Percentiles rank a stretch among this genome's conserved stretches.
Conservation (phyloP, 2,797 vertebrate species). For the Nothura maculosa region DNA sequence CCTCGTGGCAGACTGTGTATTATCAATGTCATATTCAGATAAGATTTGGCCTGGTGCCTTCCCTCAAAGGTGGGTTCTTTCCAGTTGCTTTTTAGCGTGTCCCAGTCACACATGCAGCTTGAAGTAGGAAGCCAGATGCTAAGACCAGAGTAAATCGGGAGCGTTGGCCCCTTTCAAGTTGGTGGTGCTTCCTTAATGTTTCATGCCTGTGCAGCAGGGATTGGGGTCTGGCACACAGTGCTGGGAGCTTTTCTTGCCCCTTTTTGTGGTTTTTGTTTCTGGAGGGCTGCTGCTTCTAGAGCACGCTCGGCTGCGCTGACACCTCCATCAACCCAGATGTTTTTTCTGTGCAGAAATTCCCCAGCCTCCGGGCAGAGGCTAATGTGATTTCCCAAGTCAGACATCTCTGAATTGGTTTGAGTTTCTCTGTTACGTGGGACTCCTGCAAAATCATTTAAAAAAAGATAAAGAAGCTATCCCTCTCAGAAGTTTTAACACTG, state of each 20-base stretch:
- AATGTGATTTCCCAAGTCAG: not conserved
- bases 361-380: not conserved
- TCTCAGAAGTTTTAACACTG: not conserved
- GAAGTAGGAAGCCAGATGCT: not conserved
- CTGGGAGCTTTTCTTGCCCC: not conserved
- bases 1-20: not conserved
- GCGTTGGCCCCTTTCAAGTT: slow-evolving; percentile 6
- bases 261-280: slow-evolving; percentile 23
- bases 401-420: slow-evolving; percentile 9
- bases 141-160: not conserved
- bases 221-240: not conserved
- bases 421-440: slow-evolving; percentile 40
- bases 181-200: not conserved
- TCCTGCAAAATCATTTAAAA: slow-evolving; percentile 10
- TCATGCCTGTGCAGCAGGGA: not conserved
- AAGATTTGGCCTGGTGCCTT: not conserved
- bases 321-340: slow-evolving; percentile 32
- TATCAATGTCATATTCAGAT: not conserved
- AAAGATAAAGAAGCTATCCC: not conserved
- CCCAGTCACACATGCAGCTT: not conserved
- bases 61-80: not conserved
- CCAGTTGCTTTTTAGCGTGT: not conserved
- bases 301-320: not conserved
- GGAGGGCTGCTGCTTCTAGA: not conserved
- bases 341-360: slow-evolving; percentile 27